These are phyloP conservation scores for Pantala flavescens DNA, from an alignment of 1,140 invertebrate genomes.

Conservation along the genomic window DNA sequence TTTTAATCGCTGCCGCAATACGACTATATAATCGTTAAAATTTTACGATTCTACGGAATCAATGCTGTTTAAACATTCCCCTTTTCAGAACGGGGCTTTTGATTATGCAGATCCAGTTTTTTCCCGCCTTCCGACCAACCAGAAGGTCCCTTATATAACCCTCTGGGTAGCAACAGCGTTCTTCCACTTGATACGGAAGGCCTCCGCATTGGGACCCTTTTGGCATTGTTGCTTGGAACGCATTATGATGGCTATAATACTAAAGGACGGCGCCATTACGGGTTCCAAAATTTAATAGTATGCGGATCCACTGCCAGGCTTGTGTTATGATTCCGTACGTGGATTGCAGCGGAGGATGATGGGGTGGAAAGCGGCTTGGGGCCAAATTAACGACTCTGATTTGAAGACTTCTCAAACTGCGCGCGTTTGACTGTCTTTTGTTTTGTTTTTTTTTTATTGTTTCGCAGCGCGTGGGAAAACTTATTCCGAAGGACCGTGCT, in stretches of 20 bases:
- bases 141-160: background rate
- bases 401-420: too few relatives aligned
- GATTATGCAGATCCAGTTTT: background rate
- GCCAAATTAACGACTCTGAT: too few relatives aligned
- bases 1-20: background rate
- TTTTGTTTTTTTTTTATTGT: too few relatives aligned
- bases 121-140: background rate
- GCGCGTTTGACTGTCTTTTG: too few relatives aligned
- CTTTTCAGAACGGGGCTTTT: background rate
- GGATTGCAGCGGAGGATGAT: background rate
- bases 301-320: background rate
- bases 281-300: background rate
- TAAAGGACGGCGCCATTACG: background rate
- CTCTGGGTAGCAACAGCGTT: background rate
- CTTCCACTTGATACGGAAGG: background rate
- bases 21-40: constrained; percentile 1
- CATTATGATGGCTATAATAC: background rate
- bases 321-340: background rate
- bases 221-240: background rate
- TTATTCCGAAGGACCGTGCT: too few relatives aligned
- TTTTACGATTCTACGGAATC: background rate
- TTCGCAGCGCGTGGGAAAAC: too few relatives aligned
- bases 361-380: too few relatives aligned
- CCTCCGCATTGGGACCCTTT: background rate
- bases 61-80: background rate